Conservation (phyloP, 2,797 vertebrate genomes). For the Hydrolagus colliei region DNA sequence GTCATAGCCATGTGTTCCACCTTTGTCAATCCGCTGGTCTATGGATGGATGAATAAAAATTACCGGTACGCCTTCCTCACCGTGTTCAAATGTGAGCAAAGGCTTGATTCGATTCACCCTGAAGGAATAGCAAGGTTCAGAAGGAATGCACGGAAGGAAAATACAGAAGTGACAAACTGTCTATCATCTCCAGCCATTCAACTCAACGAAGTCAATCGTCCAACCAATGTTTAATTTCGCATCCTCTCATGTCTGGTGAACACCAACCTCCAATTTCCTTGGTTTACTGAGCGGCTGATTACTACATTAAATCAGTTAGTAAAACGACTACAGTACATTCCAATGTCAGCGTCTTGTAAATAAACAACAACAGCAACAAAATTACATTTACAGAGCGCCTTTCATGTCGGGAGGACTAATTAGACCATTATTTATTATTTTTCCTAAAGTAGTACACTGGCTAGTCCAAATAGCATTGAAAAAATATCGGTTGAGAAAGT, state of each 20-base stretch:
- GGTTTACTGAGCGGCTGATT: neutral
- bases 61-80: slow-evolving; percentile 80
- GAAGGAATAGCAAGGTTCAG: slow-evolving; percentile 55
- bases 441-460: neutral
- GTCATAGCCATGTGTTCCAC: slow-evolving; percentile 91
- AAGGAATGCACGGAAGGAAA: slow-evolving; percentile 47
- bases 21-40: slow-evolving; percentile 85
- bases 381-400: too few species aligned
- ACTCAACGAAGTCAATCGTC: neutral
- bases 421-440: neutral
- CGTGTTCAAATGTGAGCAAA: slow-evolving; percentile 66
- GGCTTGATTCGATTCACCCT: slow-evolving; percentile 58
- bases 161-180: neutral
- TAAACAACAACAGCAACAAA: neutral
- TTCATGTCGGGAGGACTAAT: too few species aligned
- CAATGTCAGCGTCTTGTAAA: neutral
- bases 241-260: neutral
- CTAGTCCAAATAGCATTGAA: neutral
- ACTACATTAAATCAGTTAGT: neutral
- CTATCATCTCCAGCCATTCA: neutral
- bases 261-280: neutral
- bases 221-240: neutral
- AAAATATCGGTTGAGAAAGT: neutral
- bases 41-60: slow-evolving; percentile 96
- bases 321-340: neutral